Base-by-base conservation (phyloP, 2,797 vertebrate genomes). In the Poeciliopsis paucimaculata region DNA sequence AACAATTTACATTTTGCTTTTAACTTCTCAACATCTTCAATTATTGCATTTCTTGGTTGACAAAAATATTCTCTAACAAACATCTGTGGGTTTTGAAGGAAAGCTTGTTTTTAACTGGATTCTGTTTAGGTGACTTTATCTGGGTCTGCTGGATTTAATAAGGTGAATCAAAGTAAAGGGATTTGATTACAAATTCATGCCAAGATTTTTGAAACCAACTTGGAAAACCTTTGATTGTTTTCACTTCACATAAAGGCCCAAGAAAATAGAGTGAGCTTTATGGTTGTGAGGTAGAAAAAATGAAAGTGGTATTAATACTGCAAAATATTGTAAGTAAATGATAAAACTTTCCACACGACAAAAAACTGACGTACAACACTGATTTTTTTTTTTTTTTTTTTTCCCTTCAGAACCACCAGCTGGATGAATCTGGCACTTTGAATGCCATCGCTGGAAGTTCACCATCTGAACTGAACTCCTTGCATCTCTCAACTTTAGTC, bases 361-460 rank as follows among this genome's bases (percentile, higher is more conserved):
- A 20, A 34, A 45, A 60, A 60, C 72, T 64, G 73, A 84, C 10
- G 1, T 43, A 41, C 45, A 36, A 47, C 43, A n/a, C 28, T 77
- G 0, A 74, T 74, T 8, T 12, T 73, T 8, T 11, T 73, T 78
- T 82, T 55, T 75, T 76, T 82, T 41, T 8, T 41, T 55, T 75
- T 77, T 82, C 47, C 66, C 49, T 41, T 87, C 85, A 96, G 95
- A 94, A 95, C 74, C 91, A 91, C 60, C 91, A 92, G n/a, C 87
- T 94, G 82, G 93, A 91, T 1, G 91, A 95, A 73, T 92, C 94
- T 68, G 82, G 84, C 0, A 84, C 83, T 78, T 94, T 94, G 1
- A 95, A 94, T 2, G 93, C 94, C 75, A 88, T 93, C 9, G 76
- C 94, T 6, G 86, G 93, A 82, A 95, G 92, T 86, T 93, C 94